Base-by-base conservation (phyloP, 1,140 invertebrate genomes). In the Cephus cinctus region DNA sequence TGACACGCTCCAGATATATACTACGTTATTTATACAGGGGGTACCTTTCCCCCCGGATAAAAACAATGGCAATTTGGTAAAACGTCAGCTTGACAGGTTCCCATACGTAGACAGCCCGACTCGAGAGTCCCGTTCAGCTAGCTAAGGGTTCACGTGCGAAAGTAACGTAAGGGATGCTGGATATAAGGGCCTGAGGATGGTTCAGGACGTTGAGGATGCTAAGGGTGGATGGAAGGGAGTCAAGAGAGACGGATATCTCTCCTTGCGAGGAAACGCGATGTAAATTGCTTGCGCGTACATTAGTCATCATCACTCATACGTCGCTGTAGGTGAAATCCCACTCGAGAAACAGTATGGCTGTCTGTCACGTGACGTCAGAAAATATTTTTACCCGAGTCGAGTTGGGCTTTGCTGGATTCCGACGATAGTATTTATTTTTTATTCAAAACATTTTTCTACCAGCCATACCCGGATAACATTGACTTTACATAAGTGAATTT, bases 51-150 rank as follows among this genome's bases (percentile, higher is more conserved):
- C n/a, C 32, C 16, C 27, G 47, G 54, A 61, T 56, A 67, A 67
- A 63, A 65, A 61, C 47, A 52, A 41, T 40, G 62, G 63, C 65
- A 67, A 64, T 66, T 63, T 67, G 59, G 51, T 60, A 66, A 66
- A 67, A 67, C 56, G 62, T 67, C 64, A 58, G 39, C 51, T 41
- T 40, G 54, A 65, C 49, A 57, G 47, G 23, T 48, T 41, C 40
- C 34, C 45, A 30, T 25, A 47, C 52, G 49, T 23, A 25, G 58
- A 56, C 45, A 49, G 47, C 49, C 48, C 50, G 53, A 32, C 31
- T 41, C 27, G 43, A 38, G 39, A 8, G 39, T 36, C 19, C 27
- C 27, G 27, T 11, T 16, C 16, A 16, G n/a, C n/a, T 12, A 15
- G 35, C 2, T 38, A 16, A 2, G 9, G 35, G n/a, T 15, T 38